Evolutionary conservation across 2,888 invertebrate species (phyloP).

Genomic region (Lobophora halterata): DNA sequence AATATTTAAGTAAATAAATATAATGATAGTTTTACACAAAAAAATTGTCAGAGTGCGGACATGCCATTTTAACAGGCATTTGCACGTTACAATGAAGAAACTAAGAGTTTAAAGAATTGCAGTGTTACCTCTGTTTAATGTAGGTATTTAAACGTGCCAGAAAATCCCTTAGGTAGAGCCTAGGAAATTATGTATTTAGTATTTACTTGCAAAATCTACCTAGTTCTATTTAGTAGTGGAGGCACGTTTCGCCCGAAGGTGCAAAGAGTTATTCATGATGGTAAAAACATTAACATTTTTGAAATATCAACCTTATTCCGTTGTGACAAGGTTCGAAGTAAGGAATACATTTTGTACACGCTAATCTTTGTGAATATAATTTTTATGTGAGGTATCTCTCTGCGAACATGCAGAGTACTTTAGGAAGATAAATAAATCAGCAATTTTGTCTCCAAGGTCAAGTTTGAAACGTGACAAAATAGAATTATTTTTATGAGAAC

Average conservation of each 20-base stretch:
- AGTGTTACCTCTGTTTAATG: no score
- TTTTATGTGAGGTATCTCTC: constrained; percentile 25
- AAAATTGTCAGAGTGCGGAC: no score
- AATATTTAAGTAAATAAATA: no score
- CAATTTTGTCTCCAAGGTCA: no score
- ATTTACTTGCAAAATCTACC: constrained; percentile 64
- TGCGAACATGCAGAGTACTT: constrained; percentile 8
- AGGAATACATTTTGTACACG: constrained; percentile 3
- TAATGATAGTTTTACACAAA: no score
- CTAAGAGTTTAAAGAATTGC: no score
- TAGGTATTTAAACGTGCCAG: constrained; percentile 16
- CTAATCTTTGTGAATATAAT: constrained; percentile 27
- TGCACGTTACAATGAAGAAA: no score
- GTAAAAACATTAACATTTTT: constrained; percentile 22
- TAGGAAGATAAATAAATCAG: constrained; percentile 4
- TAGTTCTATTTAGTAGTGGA: constrained; percentile 42
- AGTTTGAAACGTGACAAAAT: no score
- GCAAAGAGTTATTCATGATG: constrained; percentile 38
- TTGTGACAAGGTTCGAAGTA: constrained; percentile 19
- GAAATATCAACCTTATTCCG: constrained; percentile 14
- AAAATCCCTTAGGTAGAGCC: constrained; percentile 55
- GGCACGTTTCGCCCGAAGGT: constrained; percentile 43
- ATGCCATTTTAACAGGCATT: no score
- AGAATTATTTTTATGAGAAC: no score
- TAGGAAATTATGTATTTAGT: constrained; percentile 67